phyloP scores from a whole-genome alignment of 2,113 vertebrate genomes.

The Tetrax tetrax region DNA sequence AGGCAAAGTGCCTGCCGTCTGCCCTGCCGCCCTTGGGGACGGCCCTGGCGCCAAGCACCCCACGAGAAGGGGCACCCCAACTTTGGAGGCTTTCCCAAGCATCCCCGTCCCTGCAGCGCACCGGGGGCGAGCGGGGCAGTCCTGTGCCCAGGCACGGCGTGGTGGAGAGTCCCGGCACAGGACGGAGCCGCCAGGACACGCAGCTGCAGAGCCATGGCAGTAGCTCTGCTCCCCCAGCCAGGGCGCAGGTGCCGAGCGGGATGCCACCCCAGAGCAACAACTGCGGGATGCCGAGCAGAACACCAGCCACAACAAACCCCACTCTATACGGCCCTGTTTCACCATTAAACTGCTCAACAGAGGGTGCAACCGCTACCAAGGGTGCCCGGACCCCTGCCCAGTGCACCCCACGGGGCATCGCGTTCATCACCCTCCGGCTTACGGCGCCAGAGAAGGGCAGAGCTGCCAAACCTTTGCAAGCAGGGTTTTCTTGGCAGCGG shows the following conservation, averaged over 20 bases:
- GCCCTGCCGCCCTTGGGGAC: accelerated
- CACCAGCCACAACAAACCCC: not conserved
- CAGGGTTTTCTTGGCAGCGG: not conserved
- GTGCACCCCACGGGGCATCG: accelerated
- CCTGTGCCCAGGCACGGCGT: accelerated
- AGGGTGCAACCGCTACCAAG: not conserved
- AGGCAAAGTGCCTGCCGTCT: accelerated
- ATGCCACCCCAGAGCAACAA: not conserved
- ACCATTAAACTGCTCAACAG: not conserved
- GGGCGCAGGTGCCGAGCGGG: accelerated
- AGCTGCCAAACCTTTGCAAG: not conserved
- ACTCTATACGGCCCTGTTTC: not conserved
- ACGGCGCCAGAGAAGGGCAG: not conserved
- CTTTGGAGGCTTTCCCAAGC: not conserved
- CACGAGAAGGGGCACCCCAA: not conserved
- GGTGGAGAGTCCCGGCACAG: accelerated
- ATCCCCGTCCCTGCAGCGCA: not conserved
- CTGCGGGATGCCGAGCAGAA: accelerated
- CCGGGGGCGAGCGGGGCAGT: accelerated
- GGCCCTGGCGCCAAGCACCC: accelerated
- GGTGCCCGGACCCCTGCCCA: not conserved
- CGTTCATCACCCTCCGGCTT: not conserved
- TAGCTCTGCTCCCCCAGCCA: not conserved
- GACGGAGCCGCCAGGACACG: accelerated
- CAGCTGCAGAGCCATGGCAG: not conserved